Conservation (phyloP, 2,113 vertebrate species). For the Rhipidura dahli region DNA sequence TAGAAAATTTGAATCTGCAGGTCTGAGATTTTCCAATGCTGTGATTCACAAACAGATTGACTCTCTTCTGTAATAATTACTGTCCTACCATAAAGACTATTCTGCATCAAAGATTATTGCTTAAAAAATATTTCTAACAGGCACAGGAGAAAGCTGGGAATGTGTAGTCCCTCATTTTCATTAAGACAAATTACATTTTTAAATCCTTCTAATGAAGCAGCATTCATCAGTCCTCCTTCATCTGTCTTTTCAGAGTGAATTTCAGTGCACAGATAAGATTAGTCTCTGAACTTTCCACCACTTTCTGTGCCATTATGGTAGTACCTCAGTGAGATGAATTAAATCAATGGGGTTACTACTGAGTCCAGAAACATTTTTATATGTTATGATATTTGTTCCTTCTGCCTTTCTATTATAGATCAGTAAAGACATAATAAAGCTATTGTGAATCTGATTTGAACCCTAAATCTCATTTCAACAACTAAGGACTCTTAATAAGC, state of each 20-base stretch:
- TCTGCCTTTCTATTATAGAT: not conserved
- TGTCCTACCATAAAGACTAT: not conserved
- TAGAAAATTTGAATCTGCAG: not conserved
- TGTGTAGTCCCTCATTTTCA: constrained; percentile 71
- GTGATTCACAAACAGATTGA: constrained; percentile 26
- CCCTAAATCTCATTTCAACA: not conserved
- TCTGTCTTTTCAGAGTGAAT: constrained; percentile 73
- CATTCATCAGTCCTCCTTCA: constrained; percentile 74
- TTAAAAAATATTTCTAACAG: constrained; percentile 59
- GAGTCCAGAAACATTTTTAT: constrained; percentile 46
- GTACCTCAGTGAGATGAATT: constrained; percentile 49
- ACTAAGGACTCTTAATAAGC: not conserved
- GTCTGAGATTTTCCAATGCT: not conserved
- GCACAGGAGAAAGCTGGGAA: constrained; percentile 65
- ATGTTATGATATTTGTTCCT: constrained; percentile 44
- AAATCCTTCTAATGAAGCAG: constrained; percentile 78
- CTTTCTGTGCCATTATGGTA: constrained; percentile 46
- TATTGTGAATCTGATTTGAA: not conserved
- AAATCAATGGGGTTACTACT: constrained; percentile 57
- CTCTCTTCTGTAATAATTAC: constrained; percentile 15
- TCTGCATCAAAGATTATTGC: constrained; percentile 59
- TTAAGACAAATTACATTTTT: constrained; percentile 78
- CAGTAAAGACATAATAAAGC: not conserved
- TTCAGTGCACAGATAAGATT: constrained; percentile 72
- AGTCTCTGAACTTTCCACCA: constrained; percentile 74